Evolutionary conservation across 2,113 vertebrate species (phyloP), one percentile per base, ranked within the genome.

Genomic region (Psittacula cyanocephala): DNA sequence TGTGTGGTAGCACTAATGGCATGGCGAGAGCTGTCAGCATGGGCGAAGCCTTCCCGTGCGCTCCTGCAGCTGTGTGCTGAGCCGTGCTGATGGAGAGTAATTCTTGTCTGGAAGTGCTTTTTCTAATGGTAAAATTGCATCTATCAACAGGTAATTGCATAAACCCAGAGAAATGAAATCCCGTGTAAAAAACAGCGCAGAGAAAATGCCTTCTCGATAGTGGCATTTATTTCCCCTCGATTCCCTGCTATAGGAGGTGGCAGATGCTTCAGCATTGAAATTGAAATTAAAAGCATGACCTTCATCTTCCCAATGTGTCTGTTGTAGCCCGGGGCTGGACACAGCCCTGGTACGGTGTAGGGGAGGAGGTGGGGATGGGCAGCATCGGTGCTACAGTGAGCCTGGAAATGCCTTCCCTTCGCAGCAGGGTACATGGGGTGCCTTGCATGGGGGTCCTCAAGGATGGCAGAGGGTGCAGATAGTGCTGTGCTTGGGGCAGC

Each of bases 111-210:
- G 46, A 77, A 86, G 72, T 62, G 71, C 53, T 86, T 87, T 37
- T 59, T 16, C 63, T 80, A 35, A 89, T 52, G 88, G 85, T 37
- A 46, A 39, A 80, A 94, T 70, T 43, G 53, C 89, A 80, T 88
- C 94, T 93, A 90, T 74, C 91, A 50, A 86, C 81, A 94, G 87
- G 78, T 91, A 83, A 96, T 90, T 89, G 86, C 71, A 67, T 55
- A 70, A 93, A 76, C 6, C 7, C 5, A 2, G 85, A 10, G 63
- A 81, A 63, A 37, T 92, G 74, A 57, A 88, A 81, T 29, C 49
- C 37, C 7, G 6, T 33, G 68, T 50, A 49, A 71, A 68, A 77
- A 77, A 70, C 37, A 29, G 24, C 83, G 55, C 14, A 0, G 50
- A 78, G 70, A 64, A 43, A 86, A 89, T 20, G 50, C 55, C 23